phyloP scores from a whole-genome alignment of 2,888 invertebrate genomes.

The Diploptera punctata region DNA sequence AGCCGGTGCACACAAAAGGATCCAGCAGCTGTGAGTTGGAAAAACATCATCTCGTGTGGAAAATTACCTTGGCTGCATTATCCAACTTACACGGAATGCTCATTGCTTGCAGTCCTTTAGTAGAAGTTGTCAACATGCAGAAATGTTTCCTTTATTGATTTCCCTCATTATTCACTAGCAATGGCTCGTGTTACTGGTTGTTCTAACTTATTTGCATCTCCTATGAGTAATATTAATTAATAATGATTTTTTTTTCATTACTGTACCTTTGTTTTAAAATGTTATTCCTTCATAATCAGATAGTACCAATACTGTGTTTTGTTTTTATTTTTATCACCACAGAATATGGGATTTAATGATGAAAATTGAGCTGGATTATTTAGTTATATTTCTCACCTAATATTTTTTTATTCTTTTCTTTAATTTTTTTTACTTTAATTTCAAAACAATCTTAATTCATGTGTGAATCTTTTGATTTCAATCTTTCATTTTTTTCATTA shows the following conservation, averaged over 20 bases:
- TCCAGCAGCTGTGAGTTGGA: conserved; percentile 17
- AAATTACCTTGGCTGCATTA: not conserved
- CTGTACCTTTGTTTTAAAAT: not conserved
- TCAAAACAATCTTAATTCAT: too few species aligned
- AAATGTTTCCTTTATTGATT: not conserved
- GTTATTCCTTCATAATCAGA: not conserved
- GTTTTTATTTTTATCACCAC: not conserved
- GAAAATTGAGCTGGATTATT: not conserved
- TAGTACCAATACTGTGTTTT: not conserved
- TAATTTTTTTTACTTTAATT: too few species aligned
- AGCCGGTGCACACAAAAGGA: not conserved
- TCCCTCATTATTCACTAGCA: conserved; percentile 11
- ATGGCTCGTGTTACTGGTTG: conserved; percentile 4
- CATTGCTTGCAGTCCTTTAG: not conserved
- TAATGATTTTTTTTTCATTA: not conserved
- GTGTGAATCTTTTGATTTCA: too few species aligned
- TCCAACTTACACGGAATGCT: conserved; percentile 13
- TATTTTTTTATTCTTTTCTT: too few species aligned
- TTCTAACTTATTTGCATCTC: not conserved
- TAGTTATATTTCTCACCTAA: too few species aligned
- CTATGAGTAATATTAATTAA: not conserved
- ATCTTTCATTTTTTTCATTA: too few species aligned
- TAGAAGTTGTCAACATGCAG: conserved; percentile 12
- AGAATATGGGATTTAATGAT: not conserved
- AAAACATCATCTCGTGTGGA: conserved; percentile 1